Evolutionary conservation across 2,888 invertebrate genomes (phyloP).

Genomic region (Drosophila pseudotalamancana): DNA sequence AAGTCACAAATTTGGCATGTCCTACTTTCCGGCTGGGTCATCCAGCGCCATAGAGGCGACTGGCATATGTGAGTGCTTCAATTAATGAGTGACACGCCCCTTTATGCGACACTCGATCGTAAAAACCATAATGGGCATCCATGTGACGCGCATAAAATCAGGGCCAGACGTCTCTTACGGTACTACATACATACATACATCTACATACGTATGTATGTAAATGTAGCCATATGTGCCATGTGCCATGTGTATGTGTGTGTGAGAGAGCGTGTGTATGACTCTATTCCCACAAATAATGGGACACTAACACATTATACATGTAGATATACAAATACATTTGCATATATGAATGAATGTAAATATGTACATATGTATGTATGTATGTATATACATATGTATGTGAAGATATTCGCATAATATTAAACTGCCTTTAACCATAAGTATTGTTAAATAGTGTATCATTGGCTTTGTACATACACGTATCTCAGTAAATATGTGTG

Average conservation of each 20-base stretch:
- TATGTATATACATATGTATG: too few relatives aligned
- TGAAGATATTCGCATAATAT: too few relatives aligned
- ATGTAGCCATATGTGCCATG: neutral
- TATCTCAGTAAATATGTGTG: too few relatives aligned
- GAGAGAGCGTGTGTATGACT: neutral
- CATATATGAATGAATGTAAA: neutral
- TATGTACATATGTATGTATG: neutral
- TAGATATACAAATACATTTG: neutral
- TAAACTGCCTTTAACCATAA: too few relatives aligned
- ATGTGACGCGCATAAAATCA: constrained; percentile 49
- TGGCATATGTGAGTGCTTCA: constrained; percentile 27
- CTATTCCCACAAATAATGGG: constrained; percentile 33
- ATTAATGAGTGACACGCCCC: constrained; percentile 45
- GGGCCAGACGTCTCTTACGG: constrained; percentile 26
- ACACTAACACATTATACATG: constrained; percentile 27
- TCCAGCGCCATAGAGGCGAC: constrained; percentile 37
- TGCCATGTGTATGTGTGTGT: neutral
- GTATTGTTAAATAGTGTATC: too few relatives aligned
- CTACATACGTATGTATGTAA: constrained; percentile 14
- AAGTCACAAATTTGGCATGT: constrained; percentile 1
- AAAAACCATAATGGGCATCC: constrained; percentile 46
- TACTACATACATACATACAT: constrained; percentile 4
- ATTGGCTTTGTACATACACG: too few relatives aligned
- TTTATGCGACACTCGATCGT: constrained; percentile 33
- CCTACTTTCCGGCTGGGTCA: constrained; percentile 17